Evolutionary conservation across 2,888 invertebrate species (phyloP).

Genomic region (Spialia ferax): DNA sequence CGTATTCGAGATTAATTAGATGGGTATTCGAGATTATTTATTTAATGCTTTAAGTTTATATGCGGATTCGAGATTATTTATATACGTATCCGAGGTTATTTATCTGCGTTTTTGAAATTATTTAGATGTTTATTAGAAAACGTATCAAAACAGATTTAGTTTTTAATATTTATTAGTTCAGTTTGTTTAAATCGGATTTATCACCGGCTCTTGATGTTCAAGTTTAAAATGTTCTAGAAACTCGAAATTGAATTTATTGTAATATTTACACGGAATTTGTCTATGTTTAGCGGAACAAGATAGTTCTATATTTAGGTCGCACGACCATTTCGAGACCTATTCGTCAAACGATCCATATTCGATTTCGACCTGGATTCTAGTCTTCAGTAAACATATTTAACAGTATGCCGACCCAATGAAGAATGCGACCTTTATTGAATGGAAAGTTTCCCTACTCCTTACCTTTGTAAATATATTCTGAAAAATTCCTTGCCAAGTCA

Average conservation of each 20-base stretch:
- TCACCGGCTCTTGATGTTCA: too few species aligned
- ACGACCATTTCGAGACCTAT: background rate
- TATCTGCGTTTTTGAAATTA: too few species aligned
- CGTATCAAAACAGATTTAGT: too few species aligned
- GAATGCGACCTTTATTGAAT: slow-evolving; percentile 3
- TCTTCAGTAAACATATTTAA: background rate
- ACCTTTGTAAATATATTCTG: background rate
- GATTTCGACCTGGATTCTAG: background rate
- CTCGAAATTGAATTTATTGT: background rate
- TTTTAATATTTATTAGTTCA: too few species aligned
- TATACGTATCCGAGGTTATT: too few species aligned
- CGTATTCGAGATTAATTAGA: too few species aligned
- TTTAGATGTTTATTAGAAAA: too few species aligned
- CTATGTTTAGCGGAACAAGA: background rate
- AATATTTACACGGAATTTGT: too few species aligned
- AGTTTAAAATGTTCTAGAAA: background rate
- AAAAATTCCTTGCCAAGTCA: background rate
- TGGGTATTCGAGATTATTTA: too few species aligned
- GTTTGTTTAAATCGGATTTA: too few species aligned
- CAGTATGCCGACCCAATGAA: background rate
- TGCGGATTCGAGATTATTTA: too few species aligned
- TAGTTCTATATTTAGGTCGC: background rate
- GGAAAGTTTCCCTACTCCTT: background rate
- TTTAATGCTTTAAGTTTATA: too few species aligned
- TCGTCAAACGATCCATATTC: background rate